Percentiles rank a stretch among this genome's conserved stretches.
These are phyloP conservation scores for Actinemys pallida DNA, from an alignment of 2,113 vertebrate genomes.

Conservation along the genomic window DNA sequence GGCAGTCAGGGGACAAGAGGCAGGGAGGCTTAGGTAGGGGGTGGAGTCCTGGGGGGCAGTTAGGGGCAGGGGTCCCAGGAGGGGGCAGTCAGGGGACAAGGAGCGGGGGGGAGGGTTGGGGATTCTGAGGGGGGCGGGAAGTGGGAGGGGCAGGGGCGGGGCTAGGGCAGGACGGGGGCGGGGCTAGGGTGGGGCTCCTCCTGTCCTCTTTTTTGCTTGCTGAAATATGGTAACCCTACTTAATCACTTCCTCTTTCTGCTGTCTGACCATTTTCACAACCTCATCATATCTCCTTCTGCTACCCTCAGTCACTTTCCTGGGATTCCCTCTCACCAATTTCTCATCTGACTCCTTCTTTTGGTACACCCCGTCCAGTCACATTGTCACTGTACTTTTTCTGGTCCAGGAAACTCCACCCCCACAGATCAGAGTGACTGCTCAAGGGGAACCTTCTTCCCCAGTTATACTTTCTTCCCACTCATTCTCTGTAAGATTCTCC, in stretches of 20 bases:
- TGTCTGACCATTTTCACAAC: background rate
- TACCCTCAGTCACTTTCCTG: conserved; percentile 7
- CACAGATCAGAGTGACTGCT: background rate
- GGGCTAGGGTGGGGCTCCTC: no score
- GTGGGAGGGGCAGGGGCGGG: no score
- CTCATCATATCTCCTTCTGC: conserved; percentile 37
- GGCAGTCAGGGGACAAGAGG: no score
- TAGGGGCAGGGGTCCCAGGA: no score
- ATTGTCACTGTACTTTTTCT: background rate
- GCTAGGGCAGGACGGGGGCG: no score
- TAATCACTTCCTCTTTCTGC: conserved; percentile 30
- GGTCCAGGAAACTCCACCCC: conserved; percentile 27
- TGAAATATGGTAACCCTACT: no score
- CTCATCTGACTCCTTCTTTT: conserved; percentile 51
- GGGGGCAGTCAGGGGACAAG: no score
- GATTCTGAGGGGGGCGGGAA: no score
- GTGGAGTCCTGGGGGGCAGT: no score
- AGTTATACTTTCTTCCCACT: background rate
- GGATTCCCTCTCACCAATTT: conserved; percentile 60
- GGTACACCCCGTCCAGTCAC: conserved; percentile 26
- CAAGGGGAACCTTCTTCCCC: background rate
- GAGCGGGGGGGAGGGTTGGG: no score
- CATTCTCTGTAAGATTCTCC: background rate
- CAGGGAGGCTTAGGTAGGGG: no score
- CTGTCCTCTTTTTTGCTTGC: no score